A percentile compares a stretch with the other conserved stretches of the same genome.
Evolutionary conservation across 2,113 vertebrate genomes (phyloP).

Genomic region (Pungitius pungitius): DNA sequence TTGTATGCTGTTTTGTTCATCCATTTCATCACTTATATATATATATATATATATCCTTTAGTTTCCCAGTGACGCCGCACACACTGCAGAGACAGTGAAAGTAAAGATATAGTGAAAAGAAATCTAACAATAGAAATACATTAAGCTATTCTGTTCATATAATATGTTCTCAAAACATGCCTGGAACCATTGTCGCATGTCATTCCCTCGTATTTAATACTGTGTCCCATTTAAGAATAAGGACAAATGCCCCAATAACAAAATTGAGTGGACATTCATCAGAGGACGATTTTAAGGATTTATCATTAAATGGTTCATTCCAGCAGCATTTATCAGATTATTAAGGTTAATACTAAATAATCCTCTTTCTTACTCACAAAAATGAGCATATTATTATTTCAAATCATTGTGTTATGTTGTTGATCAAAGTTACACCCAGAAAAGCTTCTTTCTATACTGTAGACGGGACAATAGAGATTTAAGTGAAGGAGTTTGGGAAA

Average conservation of each 20-base stretch:
- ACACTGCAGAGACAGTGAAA: neutral
- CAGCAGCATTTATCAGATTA: conserved; percentile 5
- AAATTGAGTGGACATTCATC: neutral
- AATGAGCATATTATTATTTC: conserved; percentile 15
- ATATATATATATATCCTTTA: neutral
- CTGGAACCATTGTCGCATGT: neutral
- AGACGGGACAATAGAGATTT: conserved; percentile 36
- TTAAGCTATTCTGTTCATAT: neutral
- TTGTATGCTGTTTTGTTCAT: neutral
- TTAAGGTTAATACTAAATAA: conserved; percentile 8
- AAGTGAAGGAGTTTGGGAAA: conserved; percentile 50
- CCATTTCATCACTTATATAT: neutral
- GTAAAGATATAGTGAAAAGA: neutral
- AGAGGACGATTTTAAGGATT: neutral
- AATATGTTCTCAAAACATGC: neutral
- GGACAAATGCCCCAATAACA: neutral
- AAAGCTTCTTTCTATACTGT: conserved; percentile 17
- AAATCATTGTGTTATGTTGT: conserved; percentile 2
- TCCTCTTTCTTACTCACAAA: neutral
- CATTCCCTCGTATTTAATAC: neutral
- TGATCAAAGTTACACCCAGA: conserved; percentile 29
- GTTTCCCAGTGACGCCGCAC: neutral
- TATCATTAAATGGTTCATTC: conserved; percentile 4
- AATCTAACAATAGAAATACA: neutral
- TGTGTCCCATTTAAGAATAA: neutral